phyloP scores from a whole-genome alignment of 2,797 vertebrate genomes.

The Ciconia nigra region DNA sequence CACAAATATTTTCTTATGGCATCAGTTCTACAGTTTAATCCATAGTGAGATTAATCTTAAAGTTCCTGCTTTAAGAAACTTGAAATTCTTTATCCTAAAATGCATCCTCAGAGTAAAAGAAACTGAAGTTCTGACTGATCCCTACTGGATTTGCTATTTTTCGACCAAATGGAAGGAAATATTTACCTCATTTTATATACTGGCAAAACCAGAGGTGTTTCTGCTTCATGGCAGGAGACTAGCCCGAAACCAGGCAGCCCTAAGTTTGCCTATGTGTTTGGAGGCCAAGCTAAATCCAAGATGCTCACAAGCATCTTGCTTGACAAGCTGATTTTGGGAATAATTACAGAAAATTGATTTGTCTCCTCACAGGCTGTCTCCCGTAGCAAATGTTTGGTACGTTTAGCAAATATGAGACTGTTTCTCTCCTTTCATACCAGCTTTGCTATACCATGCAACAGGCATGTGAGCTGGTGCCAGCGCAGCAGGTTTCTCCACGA shows the following conservation, averaged over 20 bases:
- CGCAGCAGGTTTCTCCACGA: rapidly evolving
- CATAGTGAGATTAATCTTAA: not conserved
- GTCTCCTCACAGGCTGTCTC: not conserved
- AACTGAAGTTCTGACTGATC: not conserved
- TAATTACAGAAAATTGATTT: not conserved
- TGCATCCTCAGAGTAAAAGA: not conserved
- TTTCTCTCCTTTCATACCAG: not conserved
- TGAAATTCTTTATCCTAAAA: not conserved
- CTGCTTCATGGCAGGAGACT: not conserved
- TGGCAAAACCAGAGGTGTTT: not conserved
- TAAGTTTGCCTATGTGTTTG: not conserved
- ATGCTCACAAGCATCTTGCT: not conserved
- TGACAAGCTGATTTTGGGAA: not conserved
- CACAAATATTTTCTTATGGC: not conserved
- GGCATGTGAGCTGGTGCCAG: not conserved
- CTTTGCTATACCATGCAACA: not conserved
- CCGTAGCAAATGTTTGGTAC: rapidly evolving
- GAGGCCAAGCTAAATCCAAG: not conserved
- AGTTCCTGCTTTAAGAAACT: not conserved
- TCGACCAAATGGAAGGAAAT: not conserved
- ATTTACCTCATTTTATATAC: not conserved
- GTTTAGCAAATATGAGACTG: not conserved
- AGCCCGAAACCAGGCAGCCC: not conserved
- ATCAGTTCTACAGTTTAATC: not conserved
- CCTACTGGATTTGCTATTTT: not conserved